phyloP scores from a whole-genome alignment of 2,113 vertebrate genomes.

The Oryzias curvinotus region DNA sequence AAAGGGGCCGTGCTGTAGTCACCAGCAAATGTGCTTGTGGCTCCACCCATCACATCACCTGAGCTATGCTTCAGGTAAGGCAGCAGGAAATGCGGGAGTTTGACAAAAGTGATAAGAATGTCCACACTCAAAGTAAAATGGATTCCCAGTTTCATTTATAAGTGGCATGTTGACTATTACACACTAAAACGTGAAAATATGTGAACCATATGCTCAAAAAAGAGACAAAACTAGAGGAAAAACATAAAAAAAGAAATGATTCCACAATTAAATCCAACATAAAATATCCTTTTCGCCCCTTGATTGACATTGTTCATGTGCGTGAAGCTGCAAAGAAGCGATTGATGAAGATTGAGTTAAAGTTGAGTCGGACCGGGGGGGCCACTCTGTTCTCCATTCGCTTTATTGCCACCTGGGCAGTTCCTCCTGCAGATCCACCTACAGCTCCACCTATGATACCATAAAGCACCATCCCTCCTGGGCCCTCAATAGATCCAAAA shows the following conservation, averaged over 20 bases:
- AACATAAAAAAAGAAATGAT: too few relatives aligned
- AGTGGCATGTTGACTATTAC: too few relatives aligned
- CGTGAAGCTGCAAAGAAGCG: conserved; percentile 66
- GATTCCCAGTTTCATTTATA: too few relatives aligned
- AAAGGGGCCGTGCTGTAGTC: conserved; percentile 28
- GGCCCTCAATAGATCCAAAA: conserved; percentile 69
- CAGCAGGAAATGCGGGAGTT: conserved; percentile 33
- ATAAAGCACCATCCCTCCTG: conserved; percentile 67
- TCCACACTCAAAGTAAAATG: not conserved
- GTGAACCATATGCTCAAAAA: too few relatives aligned
- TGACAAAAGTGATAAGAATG: not conserved
- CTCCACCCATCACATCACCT: conserved; percentile 62
- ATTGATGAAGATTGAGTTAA: conserved; percentile 77
- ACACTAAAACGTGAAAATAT: too few relatives aligned
- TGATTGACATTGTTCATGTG: conserved; percentile 3
- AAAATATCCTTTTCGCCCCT: too few relatives aligned
- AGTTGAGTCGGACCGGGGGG: conserved; percentile 64
- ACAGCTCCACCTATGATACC: conserved; percentile 71
- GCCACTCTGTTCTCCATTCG: conserved; percentile 69
- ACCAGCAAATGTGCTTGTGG: conserved; percentile 22
- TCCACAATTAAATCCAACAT: too few relatives aligned
- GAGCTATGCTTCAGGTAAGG: conserved; percentile 34
- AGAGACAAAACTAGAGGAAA: too few relatives aligned
- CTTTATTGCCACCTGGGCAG: conserved; percentile 74
- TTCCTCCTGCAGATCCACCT: conserved; percentile 69